Percentiles rank a stretch among this genome's conserved stretches.
Conservation (phyloP, 37 sponge, comb jelly and placozoan genomes). For the Theonella swinhoei region DNA sequence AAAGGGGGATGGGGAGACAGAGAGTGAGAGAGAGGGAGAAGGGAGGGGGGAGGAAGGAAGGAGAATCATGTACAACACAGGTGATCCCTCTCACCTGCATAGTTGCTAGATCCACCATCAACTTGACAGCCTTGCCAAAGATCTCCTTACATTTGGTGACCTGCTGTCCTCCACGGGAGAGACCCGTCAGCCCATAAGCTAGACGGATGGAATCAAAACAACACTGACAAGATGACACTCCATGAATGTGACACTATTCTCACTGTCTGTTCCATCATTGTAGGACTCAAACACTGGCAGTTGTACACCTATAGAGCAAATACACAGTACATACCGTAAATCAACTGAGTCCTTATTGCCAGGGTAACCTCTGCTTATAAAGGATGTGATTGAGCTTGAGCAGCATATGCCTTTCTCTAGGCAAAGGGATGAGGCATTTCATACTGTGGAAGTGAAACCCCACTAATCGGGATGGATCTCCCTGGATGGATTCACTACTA, state of each 20-base stretch:
- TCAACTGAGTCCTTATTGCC: too few species aligned
- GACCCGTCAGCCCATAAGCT: constrained; percentile 89
- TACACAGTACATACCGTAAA: too few species aligned
- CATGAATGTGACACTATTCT: too few species aligned
- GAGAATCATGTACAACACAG: neutral
- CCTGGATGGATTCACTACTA: too few species aligned
- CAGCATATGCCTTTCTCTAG: too few species aligned
- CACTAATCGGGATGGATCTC: too few species aligned
- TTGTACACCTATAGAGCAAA: constrained; percentile 65
- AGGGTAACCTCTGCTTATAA: too few species aligned
- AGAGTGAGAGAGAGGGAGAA: neutral
- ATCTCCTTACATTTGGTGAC: constrained; percentile 92
- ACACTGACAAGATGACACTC: too few species aligned
- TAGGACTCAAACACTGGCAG: constrained; percentile 87
- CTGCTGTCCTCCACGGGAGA: constrained; percentile 94
- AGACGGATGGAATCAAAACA: constrained; percentile 1
- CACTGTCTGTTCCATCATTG: constrained; percentile 85
- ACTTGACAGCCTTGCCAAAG: constrained; percentile 88
- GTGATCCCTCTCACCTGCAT: constrained; percentile 62
- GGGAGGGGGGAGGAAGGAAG: neutral
- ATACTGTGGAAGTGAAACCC: too few species aligned
- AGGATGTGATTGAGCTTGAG: too few species aligned
- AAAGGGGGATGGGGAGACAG: neutral
- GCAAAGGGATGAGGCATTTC: too few species aligned
- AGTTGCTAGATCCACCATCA: constrained; percentile 93